Evolutionary conservation across 2,113 vertebrate genomes (phyloP).

Genomic region (Nycticebus coucang): DNA sequence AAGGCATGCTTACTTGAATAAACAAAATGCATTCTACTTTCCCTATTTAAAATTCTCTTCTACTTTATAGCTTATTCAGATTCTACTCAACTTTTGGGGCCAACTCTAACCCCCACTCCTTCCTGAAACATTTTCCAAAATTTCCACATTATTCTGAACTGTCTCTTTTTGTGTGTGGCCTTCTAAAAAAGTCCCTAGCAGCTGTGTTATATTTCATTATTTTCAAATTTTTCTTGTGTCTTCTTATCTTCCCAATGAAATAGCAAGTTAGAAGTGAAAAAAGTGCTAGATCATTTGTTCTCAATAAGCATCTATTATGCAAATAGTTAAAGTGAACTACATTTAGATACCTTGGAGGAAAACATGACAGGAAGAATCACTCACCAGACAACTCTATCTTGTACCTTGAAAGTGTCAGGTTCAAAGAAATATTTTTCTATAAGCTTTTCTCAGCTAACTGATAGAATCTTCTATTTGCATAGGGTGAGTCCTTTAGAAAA

Average conservation of each 20-base stretch:
- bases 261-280: neutral
- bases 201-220: neutral
- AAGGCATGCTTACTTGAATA: neutral
- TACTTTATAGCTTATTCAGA: neutral
- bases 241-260: neutral
- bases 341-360: neutral
- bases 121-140: neutral
- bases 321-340: neutral
- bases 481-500: neutral
- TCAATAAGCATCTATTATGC: neutral
- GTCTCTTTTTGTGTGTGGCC: neutral
- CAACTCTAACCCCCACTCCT: neutral
- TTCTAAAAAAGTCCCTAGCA: slow-evolving; percentile 17
- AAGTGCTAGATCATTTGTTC: neutral
- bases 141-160: neutral
- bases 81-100: neutral
- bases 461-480: neutral
- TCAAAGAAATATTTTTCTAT: neutral
- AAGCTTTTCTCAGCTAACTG: neutral
- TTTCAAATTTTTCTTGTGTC: neutral
- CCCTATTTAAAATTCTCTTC: neutral
- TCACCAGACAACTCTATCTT: neutral
- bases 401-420: neutral
- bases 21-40: neutral
- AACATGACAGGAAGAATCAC: neutral